Evolutionary conservation across 2,888 invertebrate species (phyloP).

Genomic region (Tachina fera): DNA sequence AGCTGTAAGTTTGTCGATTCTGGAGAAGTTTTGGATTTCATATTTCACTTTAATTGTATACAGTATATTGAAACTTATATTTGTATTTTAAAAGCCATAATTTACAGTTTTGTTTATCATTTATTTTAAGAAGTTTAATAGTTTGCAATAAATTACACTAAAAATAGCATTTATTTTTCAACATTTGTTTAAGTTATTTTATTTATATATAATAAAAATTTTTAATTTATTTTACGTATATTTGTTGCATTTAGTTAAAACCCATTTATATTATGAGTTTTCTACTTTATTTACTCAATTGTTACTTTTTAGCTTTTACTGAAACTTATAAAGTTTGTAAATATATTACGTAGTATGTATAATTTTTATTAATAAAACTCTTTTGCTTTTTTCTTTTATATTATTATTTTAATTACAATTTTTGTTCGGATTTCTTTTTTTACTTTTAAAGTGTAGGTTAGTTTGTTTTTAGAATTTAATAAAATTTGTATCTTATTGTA

Average conservation of each 20-base stretch:
- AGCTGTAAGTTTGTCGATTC: constrained; percentile 10
- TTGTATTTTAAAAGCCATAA: constrained; percentile 65
- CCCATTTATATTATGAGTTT: constrained; percentile 55
- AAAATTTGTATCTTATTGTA: constrained; percentile 69
- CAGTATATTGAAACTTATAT: constrained; percentile 22
- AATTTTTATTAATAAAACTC: constrained; percentile 51
- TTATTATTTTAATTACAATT: constrained; percentile 42
- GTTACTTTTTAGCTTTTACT: constrained; percentile 37
- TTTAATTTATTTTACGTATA: constrained; percentile 73
- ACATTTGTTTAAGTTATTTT: constrained; percentile 28
- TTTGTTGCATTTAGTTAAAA: constrained; percentile 69
- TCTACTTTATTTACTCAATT: constrained; percentile 35
- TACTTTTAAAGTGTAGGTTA: constrained; percentile 65
- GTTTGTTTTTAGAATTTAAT: constrained; percentile 56
- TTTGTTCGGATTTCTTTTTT: constrained; percentile 34
- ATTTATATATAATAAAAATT: constrained; percentile 48
- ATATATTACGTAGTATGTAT: constrained; percentile 67
- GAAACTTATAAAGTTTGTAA: constrained; percentile 71
- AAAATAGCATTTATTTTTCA: constrained; percentile 61
- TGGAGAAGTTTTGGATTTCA: constrained; percentile 18
- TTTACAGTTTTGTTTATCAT: constrained; percentile 53
- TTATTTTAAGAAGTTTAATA: constrained; percentile 34
- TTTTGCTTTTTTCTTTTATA: constrained; percentile 27
- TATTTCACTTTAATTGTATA: constrained; percentile 38
- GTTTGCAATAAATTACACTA: constrained; percentile 66